A percentile compares a stretch with the other conserved stretches of the same genome.
These are phyloP conservation scores for Heliconius congener DNA, from an alignment of 1,140 invertebrate species.

Conservation along the genomic window DNA sequence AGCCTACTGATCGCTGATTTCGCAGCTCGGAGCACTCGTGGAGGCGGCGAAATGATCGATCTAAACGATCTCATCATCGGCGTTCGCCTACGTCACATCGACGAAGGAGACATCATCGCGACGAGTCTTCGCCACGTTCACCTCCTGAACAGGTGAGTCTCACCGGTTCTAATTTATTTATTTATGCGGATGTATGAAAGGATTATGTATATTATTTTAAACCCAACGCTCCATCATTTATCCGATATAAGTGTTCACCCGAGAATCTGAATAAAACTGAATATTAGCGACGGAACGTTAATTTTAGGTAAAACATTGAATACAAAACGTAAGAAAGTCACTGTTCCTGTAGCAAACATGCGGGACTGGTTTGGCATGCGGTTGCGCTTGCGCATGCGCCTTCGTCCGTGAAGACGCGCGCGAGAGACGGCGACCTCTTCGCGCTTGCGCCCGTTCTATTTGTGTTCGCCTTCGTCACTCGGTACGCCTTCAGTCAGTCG, in stretches of 20 bases:
- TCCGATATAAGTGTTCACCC: conserved; percentile 67
- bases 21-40: conserved; percentile 84
- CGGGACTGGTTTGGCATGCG: conserved; percentile 73
- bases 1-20: conserved; percentile 75
- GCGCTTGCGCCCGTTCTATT: conserved; percentile 78
- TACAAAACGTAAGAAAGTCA: background rate
- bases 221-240: conserved; percentile 58
- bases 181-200: conserved; percentile 61
- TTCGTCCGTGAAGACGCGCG: conserved; percentile 78
- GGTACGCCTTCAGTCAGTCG: conserved; percentile 77
- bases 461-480: conserved; percentile 76
- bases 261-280: conserved; percentile 55
- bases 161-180: conserved; percentile 56
- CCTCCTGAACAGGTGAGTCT: conserved; percentile 77
- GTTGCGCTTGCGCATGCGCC: conserved; percentile 76
- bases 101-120: conserved; percentile 83
- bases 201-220: conserved; percentile 50
- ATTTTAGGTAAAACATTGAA: background rate
- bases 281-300: background rate
- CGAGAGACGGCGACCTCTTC: conserved; percentile 78
- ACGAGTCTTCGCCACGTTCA: conserved; percentile 80
- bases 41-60: conserved; percentile 83
- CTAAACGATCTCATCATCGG: conserved; percentile 83
- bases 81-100: conserved; percentile 83
- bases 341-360: conserved; percentile 46